Conservation (phyloP, 2,888 invertebrate genomes). For the Ochropleura leucogaster region DNA sequence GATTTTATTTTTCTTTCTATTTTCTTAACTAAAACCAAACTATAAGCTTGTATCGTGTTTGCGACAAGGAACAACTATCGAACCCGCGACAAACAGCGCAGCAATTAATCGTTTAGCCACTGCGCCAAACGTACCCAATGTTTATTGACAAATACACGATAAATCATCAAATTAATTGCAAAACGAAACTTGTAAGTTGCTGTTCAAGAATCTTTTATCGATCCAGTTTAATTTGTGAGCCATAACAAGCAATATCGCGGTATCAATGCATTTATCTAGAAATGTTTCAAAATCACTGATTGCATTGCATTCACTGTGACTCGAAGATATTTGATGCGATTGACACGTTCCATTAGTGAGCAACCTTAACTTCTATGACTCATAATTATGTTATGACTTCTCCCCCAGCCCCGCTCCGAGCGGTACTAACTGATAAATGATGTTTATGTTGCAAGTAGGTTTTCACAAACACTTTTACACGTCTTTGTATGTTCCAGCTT, state of each 20-base stretch:
- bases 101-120: too few species aligned
- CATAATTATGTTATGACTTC: not conserved
- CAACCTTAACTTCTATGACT: not conserved
- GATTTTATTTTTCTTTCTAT: not conserved
- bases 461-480: too few species aligned
- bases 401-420: too few species aligned
- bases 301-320: constrained; percentile 13
- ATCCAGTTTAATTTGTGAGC: constrained; percentile 6
- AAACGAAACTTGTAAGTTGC: constrained; percentile 19
- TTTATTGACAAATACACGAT: too few species aligned
- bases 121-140: too few species aligned
- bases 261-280: constrained; percentile 14
- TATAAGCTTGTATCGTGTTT: too few species aligned
- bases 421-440: too few species aligned
- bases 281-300: constrained; percentile 6
- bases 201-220: not conserved
- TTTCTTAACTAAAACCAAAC: too few species aligned
- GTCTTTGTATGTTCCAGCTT: too few species aligned
- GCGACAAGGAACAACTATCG: too few species aligned
- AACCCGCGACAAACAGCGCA: too few species aligned
- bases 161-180: constrained; percentile 14
- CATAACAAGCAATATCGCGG: constrained; percentile 8
- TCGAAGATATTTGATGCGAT: not conserved
- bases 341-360: constrained; percentile 1
- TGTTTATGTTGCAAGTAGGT: too few species aligned